Conservation (phyloP, 2,888 invertebrate species). For the Cosmia trapezina region DNA sequence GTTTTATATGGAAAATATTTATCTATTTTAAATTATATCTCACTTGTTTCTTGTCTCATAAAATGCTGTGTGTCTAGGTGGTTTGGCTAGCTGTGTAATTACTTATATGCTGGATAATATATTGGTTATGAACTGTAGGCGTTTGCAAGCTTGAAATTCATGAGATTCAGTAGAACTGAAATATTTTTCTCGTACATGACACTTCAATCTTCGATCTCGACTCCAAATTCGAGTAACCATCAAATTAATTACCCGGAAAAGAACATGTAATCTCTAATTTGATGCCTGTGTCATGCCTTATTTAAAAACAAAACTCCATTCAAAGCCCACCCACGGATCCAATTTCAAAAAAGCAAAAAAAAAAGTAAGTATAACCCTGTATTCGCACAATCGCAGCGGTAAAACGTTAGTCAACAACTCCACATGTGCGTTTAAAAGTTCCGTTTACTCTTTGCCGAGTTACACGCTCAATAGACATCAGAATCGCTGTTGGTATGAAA, state of each 20-base stretch:
- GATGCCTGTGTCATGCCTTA: conserved; percentile 39
- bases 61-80: conserved; percentile 46
- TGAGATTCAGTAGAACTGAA: neutral
- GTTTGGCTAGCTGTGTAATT: conserved; percentile 35
- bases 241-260: conserved; percentile 21
- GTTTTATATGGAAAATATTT: conserved; percentile 57
- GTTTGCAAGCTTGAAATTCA: conserved; percentile 10
- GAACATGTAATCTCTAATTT: conserved; percentile 35
- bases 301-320: conserved; percentile 45
- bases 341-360: conserved; percentile 41
- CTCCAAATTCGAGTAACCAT: conserved; percentile 4
- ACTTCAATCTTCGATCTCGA: neutral
- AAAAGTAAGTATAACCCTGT: neutral
- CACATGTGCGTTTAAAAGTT: conserved; percentile 59
- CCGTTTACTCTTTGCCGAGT: conserved; percentile 64
- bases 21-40: conserved; percentile 63
- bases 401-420: conserved; percentile 44
- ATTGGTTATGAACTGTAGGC: neutral
- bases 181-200: neutral
- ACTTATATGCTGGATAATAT: conserved; percentile 25
- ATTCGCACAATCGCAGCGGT: conserved; percentile 60
- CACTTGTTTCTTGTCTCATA: conserved; percentile 52
- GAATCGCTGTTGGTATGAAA: conserved; percentile 77
- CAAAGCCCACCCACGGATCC: conserved; percentile 47
- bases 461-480: conserved; percentile 78